Evolutionary conservation across 2,113 vertebrate species (phyloP), one percentile per base, ranked within the genome.

Genomic region (Leucopternis melanops): DNA sequence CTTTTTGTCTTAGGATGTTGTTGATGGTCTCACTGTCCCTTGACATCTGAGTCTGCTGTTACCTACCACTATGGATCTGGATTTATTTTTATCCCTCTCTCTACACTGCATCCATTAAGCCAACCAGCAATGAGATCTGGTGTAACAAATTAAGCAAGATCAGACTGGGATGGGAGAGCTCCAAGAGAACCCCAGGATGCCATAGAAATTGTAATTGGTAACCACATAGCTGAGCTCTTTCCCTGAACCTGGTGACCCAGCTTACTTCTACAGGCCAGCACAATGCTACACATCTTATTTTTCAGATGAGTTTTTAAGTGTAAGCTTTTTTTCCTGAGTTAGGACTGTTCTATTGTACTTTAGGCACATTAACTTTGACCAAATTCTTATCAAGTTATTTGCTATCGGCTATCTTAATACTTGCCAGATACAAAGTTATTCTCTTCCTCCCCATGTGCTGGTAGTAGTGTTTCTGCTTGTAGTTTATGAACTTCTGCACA

Each of bases 11-110:
- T 84, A 65, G 92, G 84, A 20, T 86, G 62, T 63, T 75, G 87
- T 63, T 91, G 96, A 96, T 88, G 88, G 86, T 62, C 77, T 87
- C 38, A 1, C 23, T 47, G 93, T 89, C 91, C 93, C 93, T 86
- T 86, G 96, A 79, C 22, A 40, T 72, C 94, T 63, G 86, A 81
- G 71, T 18, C 93, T 92, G 91, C 78, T 82, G 91, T 57, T 87
- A 49, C 91, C 88, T 89, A 58, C 92, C 45, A 14, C 61, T 93
- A 82, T 61, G 58, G 70, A 23, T n/a, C 73, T 95, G 94, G 84
- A 21, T 44, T 81, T 89, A 32, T 13, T 66, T 93, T 78, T 79
- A n/a, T 74, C 63, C 57, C 65, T 14, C 5, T 23, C 29, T 69
- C 66, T 69, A 36, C 69, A 4, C 42, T 67, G 32, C 65, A 74